A percentile compares a stretch with the other conserved stretches of the same genome.
phyloP scores from a whole-genome alignment of 2,797 vertebrate species.

The Eulemur mongoz region DNA sequence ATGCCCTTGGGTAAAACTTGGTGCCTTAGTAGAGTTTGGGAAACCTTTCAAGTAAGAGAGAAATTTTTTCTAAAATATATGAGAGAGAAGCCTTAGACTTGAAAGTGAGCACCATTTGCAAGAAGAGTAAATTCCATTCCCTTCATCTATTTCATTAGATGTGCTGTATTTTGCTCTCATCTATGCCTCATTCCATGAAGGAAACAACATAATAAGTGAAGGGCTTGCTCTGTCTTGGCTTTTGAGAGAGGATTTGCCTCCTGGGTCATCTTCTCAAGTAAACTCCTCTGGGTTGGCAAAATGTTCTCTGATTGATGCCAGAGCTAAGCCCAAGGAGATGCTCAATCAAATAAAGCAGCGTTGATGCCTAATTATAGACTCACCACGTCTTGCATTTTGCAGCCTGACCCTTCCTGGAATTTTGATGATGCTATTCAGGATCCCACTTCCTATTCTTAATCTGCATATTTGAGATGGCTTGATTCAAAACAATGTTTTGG shows the following conservation, averaged over 20 bases:
- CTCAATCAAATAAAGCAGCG: neutral
- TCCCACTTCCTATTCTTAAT: conserved; percentile 52
- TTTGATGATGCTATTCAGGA: conserved; percentile 62
- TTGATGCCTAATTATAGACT: conserved; percentile 50
- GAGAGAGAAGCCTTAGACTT: neutral
- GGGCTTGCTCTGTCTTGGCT: neutral
- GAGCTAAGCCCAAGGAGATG: neutral
- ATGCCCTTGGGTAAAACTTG: neutral
- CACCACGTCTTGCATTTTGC: conserved; percentile 5
- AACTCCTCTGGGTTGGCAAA: neutral
- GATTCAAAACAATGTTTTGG: conserved; percentile 69
- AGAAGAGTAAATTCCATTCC: neutral
- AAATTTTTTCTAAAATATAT: neutral
- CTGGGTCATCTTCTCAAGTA: neutral
- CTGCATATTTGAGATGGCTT: conserved; percentile 43
- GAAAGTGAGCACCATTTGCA: neutral
- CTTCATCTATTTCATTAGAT: neutral
- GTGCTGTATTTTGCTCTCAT: neutral
- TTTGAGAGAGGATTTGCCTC: neutral
- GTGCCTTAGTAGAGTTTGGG: neutral
- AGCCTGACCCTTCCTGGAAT: conserved; percentile 42
- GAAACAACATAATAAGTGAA: neutral
- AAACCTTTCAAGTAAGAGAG: neutral
- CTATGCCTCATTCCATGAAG: neutral
- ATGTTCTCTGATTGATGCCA: neutral